These are phyloP conservation scores for Caranx melampygus DNA, from an alignment of 2,113 vertebrate species.

Conservation along the genomic window DNA sequence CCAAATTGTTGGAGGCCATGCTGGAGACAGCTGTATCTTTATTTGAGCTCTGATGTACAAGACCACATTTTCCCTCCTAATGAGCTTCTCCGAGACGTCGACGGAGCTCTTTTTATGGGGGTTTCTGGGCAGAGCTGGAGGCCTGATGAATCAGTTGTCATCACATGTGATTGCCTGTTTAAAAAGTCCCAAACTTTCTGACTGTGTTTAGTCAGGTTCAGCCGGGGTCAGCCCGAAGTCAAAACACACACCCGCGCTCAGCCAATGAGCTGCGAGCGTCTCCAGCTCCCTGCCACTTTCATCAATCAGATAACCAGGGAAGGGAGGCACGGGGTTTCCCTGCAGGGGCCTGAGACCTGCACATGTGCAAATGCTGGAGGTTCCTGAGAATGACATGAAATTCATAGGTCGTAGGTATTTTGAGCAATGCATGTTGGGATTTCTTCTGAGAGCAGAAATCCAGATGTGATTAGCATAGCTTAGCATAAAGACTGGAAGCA, in stretches of 20 bases:
- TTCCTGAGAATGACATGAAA: not conserved
- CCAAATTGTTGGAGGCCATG: conserved; percentile 61
- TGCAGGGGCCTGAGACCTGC: not conserved
- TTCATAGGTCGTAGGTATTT: not conserved
- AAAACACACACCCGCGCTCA: conserved; percentile 19
- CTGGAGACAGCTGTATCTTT: conserved; percentile 70
- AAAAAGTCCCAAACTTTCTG: conserved; percentile 60
- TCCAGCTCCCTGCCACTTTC: conserved; percentile 25
- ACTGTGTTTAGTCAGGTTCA: conserved; percentile 48
- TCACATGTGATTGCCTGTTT: conserved; percentile 69
- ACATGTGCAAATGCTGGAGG: too few species aligned
- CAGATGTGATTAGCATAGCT: not conserved
- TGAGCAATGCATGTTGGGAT: not conserved
- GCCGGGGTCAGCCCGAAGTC: conserved; percentile 52
- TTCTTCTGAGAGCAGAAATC: not conserved
- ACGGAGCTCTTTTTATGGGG: conserved; percentile 61
- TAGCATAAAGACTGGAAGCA: not conserved
- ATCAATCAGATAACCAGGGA: not conserved
- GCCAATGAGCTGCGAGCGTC: conserved; percentile 40
- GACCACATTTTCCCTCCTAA: conserved; percentile 70
- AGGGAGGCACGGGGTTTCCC: not conserved
- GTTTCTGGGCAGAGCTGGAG: conserved; percentile 61
- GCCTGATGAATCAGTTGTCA: conserved; percentile 75
- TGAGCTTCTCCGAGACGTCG: conserved; percentile 49
- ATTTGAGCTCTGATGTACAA: conserved; percentile 53